phyloP scores from a whole-genome alignment of 2,113 vertebrate species.

The Empidonax alnorum region DNA sequence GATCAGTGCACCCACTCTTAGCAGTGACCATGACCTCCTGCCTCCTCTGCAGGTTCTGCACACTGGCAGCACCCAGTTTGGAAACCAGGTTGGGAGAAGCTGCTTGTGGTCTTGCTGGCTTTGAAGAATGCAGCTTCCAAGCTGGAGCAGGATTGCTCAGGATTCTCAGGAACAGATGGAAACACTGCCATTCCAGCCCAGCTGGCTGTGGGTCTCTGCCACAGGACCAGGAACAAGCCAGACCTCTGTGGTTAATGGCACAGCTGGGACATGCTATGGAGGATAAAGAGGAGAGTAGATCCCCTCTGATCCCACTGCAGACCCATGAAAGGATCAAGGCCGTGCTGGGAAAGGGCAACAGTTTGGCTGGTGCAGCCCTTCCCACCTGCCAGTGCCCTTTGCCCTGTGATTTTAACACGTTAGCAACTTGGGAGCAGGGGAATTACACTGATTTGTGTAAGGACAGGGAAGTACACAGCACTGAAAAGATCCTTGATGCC shows the following conservation, averaged over 20 bases:
- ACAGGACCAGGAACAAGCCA: not conserved
- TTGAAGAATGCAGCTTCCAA: not conserved
- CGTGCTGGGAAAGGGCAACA: not conserved
- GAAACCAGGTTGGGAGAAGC: not conserved
- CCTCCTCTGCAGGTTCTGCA: not conserved
- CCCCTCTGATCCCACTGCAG: not conserved
- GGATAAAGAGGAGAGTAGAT: not conserved
- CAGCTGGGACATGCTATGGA: not conserved
- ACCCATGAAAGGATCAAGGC: not conserved
- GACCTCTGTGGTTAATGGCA: not conserved
- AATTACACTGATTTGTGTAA: not conserved
- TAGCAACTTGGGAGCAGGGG: not conserved
- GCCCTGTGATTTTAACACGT: not conserved
- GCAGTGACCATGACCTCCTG: not conserved
- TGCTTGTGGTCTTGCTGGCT: not conserved
- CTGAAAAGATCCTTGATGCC: not conserved
- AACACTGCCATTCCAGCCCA: not conserved
- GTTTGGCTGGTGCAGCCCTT: not conserved
- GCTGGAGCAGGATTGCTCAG: not conserved
- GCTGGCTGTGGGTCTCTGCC: rapidly evolving
- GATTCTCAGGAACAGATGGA: not conserved
- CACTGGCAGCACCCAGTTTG: not conserved
- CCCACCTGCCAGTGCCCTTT: not conserved
- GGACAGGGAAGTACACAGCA: not conserved
- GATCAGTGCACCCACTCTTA: rapidly evolving